Evolutionary conservation across 2,797 vertebrate species (phyloP).

Genomic region (Neomorphus geoffroyi): DNA sequence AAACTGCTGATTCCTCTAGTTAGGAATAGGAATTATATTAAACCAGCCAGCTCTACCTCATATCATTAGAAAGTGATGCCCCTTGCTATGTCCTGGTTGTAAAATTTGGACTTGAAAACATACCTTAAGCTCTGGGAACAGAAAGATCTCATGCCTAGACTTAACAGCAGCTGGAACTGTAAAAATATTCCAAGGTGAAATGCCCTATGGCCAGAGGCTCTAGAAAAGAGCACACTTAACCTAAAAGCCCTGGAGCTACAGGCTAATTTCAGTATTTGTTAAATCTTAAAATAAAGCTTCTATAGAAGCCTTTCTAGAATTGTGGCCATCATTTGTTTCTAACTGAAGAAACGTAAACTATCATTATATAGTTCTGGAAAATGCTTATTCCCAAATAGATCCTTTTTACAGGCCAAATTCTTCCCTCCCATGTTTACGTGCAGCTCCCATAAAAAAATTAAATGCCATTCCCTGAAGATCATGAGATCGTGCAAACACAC

Average conservation of each 20-base stretch:
- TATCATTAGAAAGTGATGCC: not conserved
- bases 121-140: not conserved
- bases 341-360: constrained; percentile 52
- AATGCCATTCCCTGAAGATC: not conserved
- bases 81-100: not conserved
- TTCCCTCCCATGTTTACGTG: constrained; percentile 20
- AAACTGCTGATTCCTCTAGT: not conserved
- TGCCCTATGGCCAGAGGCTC: not conserved
- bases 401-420: constrained; percentile 26
- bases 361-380: constrained; percentile 38
- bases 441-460: not conserved
- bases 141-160: not conserved
- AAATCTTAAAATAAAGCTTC: constrained; percentile 46
- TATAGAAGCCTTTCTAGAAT: not conserved
- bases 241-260: constrained; percentile 22
- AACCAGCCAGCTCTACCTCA: not conserved
- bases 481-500: not conserved
- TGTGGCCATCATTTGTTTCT: not conserved
- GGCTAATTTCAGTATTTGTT: constrained; percentile 40
- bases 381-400: constrained; percentile 40
- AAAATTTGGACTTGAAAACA: not conserved
- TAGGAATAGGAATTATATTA: not conserved
- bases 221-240: not conserved
- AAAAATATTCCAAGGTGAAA: not conserved
- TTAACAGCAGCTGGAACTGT: not conserved